These are phyloP conservation scores for Antedon mediterranea DNA, from an alignment of 53 echinoderm and acorn worm genomes.

Conservation along the genomic window DNA sequence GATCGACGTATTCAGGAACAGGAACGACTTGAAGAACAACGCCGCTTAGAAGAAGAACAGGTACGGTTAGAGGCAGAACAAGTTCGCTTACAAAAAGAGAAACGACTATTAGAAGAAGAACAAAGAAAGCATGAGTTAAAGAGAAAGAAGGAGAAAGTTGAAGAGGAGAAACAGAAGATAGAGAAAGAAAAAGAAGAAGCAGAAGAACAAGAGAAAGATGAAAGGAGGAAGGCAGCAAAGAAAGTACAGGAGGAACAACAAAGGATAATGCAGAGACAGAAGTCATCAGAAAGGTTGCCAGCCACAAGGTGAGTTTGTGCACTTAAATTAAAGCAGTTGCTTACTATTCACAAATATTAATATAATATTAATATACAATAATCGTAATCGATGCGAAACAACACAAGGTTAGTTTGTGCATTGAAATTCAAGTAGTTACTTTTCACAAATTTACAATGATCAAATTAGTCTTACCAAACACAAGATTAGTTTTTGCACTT, in stretches of 20 bases:
- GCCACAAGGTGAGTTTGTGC: background rate
- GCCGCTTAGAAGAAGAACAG: background rate
- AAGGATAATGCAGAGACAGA: slow-evolving; percentile 3
- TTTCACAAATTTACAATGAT: too few species aligned
- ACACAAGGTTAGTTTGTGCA: too few species aligned
- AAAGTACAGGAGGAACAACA: slow-evolving; percentile 1
- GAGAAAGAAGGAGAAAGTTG: background rate
- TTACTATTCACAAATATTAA: too few species aligned
- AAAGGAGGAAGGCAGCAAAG: slow-evolving; percentile 1
- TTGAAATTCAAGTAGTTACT: too few species aligned
- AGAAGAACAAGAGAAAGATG: slow-evolving; percentile 16
- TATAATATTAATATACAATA: too few species aligned
- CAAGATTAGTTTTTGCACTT: too few species aligned
- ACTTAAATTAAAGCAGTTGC: too few species aligned
- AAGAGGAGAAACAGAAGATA: slow-evolving; percentile 1
- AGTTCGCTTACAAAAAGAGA: background rate
- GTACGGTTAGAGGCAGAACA: background rate
- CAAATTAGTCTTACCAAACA: too few species aligned
- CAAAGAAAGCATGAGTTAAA: background rate
- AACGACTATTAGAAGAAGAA: background rate
- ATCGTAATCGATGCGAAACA: too few species aligned
- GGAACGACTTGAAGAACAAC: background rate
- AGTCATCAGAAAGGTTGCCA: background rate
- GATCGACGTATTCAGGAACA: background rate
- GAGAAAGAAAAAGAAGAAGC: slow-evolving; percentile 33